Percentiles rank a stretch among this genome's conserved stretches.
These are phyloP conservation scores for Parochlus steinenii DNA, from an alignment of 2,888 invertebrate species.

Conservation along the genomic window DNA sequence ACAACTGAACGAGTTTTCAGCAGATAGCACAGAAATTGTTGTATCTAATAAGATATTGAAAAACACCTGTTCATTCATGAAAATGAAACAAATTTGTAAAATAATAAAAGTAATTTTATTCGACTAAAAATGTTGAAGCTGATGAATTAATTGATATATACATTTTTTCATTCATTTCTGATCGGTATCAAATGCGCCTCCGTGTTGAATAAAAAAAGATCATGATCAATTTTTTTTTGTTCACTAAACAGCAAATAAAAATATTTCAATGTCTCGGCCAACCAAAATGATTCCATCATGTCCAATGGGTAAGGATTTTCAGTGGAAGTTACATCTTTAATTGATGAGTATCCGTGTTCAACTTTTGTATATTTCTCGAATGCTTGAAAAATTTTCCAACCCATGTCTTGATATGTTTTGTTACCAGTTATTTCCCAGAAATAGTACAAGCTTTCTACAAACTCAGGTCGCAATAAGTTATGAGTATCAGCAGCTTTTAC, in stretches of 20 bases:
- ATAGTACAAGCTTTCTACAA: slow-evolving; percentile 91
- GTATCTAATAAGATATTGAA: too few relatives aligned
- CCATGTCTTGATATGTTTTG: slow-evolving; percentile 92
- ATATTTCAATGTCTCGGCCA: slow-evolving; percentile 96
- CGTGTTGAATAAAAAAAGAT: too few relatives aligned
- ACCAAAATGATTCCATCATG: slow-evolving; percentile 96
- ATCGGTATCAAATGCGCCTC: too few relatives aligned
- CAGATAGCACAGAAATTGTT: too few relatives aligned
- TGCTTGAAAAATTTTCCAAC: slow-evolving; percentile 90
- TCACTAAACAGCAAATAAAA: slow-evolving; percentile 88
- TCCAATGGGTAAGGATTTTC: slow-evolving; percentile 66
- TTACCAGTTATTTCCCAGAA: slow-evolving; percentile 92
- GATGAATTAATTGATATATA: too few relatives aligned
- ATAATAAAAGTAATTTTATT: too few relatives aligned
- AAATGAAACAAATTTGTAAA: too few relatives aligned
- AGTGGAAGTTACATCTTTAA: slow-evolving; percentile 74
- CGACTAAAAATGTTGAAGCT: too few relatives aligned
- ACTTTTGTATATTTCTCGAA: slow-evolving; percentile 90
- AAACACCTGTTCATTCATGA: too few relatives aligned
- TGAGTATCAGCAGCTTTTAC: slow-evolving; percentile 88
- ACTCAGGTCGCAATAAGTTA: slow-evolving; percentile 88
- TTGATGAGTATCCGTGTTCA: slow-evolving; percentile 78
- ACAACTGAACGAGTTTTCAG: too few relatives aligned
- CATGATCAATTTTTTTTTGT: too few relatives aligned
- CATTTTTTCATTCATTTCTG: too few relatives aligned